These are phyloP conservation scores for Manis javanica DNA, from an alignment of 2,797 vertebrate species.

Conservation along the genomic window DNA sequence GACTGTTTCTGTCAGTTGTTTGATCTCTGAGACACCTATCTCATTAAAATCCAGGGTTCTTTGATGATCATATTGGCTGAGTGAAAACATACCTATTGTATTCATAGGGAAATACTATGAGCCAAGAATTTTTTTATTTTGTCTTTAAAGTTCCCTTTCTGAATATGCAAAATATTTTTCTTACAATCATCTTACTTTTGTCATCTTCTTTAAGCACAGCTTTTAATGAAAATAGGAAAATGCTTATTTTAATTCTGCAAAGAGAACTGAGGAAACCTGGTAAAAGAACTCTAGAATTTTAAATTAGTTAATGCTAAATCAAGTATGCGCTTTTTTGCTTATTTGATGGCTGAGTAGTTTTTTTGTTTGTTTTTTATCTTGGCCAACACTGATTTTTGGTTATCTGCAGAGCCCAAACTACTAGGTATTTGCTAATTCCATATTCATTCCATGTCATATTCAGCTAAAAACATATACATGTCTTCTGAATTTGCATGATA, in stretches of 20 bases:
- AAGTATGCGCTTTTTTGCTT: background rate
- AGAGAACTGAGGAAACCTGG: background rate
- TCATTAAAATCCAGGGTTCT: background rate
- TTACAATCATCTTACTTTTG: conserved; percentile 18
- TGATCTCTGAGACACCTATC: background rate
- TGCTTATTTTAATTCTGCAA: conserved; percentile 13
- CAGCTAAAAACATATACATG: background rate
- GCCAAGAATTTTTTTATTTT: conserved; percentile 16
- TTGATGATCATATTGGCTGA: background rate
- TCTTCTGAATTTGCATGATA: background rate
- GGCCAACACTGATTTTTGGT: background rate
- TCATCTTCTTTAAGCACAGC: background rate
- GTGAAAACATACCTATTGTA: background rate
- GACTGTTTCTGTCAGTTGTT: background rate
- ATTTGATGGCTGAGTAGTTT: background rate
- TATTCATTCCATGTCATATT: background rate
- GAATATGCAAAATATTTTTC: background rate
- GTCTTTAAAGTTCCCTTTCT: conserved; percentile 29
- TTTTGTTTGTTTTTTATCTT: conserved; percentile 42
- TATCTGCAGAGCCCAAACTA: background rate
- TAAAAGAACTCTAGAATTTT: conserved; percentile 21
- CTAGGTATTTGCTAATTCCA: background rate
- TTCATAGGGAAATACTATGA: background rate
- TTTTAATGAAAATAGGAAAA: conserved; percentile 11
- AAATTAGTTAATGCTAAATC: conserved; percentile 26